Base-by-base conservation (phyloP, 1,140 invertebrate species). In the Sogatella furcifera region DNA sequence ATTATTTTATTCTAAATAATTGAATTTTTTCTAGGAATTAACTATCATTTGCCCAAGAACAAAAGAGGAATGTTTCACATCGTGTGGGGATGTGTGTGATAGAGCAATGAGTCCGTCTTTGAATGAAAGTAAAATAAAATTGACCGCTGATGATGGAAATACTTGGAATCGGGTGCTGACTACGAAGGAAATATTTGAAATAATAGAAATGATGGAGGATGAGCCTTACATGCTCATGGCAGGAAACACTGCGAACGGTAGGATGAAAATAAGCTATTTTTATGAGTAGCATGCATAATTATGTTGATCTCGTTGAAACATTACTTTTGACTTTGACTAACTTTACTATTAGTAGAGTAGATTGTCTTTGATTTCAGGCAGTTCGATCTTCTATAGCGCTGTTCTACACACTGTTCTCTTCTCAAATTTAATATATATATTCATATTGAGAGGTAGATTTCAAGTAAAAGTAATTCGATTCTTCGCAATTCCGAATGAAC, bases 231-330 rank as follows among this genome's bases (percentile, higher is more conserved):
- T 58, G 56, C 24, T 58, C 14, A 42, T 58, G 21, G 34, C 10
- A 5, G 56, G 56, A 21, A 44, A 58, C 24, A 58, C 56, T 22
- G 56, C 56, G 6, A 10, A 46, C 22, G 56, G 56, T 58, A 24
- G 14, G 41, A n/a, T 19, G n/a, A 28, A 28, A 15, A 15, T 55
- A 3, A 55, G 6, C 8, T 28, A 2, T 28, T 28, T 28, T 6
- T 28, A 28, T 28, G 6, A 28, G 24, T 28, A 28, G 6, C 24
- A 2, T 14, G 14, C 2, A n/a, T n/a, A n/a, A n/a, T n/a, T n/a
- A n/a, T 44, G 2, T 44, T 9, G 24, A 28, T n/a, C 17, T 44
- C 14, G n/a, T n/a, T n/a, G n/a, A n/a, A n/a, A n/a, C n/a, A n/a
- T n/a, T n/a, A n/a, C n/a, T n/a, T n/a, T n/a, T n/a, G n/a, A n/a